Conservation (phyloP, 2,797 vertebrate species). For the Gambusia yucatana region DNA sequence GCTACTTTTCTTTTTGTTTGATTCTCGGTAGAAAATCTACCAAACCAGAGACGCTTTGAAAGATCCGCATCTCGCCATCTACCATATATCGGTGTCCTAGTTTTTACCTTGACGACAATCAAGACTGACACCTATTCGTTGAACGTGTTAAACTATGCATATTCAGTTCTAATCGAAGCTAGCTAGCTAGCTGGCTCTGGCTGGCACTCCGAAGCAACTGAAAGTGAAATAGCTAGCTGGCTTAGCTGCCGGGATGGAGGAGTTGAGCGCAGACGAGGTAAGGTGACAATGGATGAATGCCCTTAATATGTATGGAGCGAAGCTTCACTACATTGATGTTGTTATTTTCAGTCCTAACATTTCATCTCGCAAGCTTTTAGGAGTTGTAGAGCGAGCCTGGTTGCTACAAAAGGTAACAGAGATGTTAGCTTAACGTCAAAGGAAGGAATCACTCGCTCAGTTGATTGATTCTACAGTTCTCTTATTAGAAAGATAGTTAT, state of each 20-base stretch:
- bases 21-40: conserved; percentile 75
- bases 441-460: conserved; percentile 35
- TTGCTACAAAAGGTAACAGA: conserved; percentile 39
- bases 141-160: conserved; percentile 84
- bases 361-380: neutral
- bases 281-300: conserved; percentile 54
- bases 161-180: conserved; percentile 77
- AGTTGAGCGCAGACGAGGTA: conserved; percentile 98
- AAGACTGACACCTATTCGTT: conserved; percentile 72
- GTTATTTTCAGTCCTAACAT: neutral
- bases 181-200: conserved; percentile 81
- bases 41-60: conserved; percentile 52
- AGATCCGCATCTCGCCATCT: conserved; percentile 28
- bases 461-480: neutral
- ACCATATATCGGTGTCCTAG: conserved; percentile 46
- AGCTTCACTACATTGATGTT: neutral
- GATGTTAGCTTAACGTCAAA: conserved; percentile 37
- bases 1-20: conserved; percentile 90
- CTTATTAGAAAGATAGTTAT: neutral
- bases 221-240: conserved; percentile 84
- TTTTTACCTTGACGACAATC: conserved; percentile 76
- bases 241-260: conserved; percentile 94
- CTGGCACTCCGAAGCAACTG: conserved; percentile 73
- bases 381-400: conserved; percentile 22
- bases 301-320: neutral